Conservation (phyloP, 2,797 vertebrate genomes). For the Acanthopagrus latus region DNA sequence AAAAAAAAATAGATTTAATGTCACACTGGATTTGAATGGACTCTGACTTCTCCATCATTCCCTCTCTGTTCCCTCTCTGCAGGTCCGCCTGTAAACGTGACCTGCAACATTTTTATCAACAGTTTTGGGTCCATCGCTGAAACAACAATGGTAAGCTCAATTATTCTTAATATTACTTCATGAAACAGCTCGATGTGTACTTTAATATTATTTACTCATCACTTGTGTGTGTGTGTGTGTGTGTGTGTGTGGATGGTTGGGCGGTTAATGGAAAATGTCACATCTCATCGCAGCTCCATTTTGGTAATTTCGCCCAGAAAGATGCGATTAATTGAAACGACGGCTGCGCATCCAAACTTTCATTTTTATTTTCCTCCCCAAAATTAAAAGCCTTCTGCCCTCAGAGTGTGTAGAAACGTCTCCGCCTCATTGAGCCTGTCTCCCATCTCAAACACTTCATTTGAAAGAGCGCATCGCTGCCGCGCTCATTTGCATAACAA, state of each 20-base stretch:
- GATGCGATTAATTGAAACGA: slow-evolving; percentile 54
- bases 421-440: slow-evolving; percentile 60
- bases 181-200: background rate
- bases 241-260: slow-evolving; percentile 23
- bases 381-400: slow-evolving; percentile 44
- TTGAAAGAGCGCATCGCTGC: slow-evolving; percentile 44
- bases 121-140: slow-evolving; percentile 99
- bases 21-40: too few relatives aligned
- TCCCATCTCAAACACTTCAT: slow-evolving; percentile 53
- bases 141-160: slow-evolving; percentile 95
- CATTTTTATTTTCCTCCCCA: slow-evolving; percentile 34
- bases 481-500: slow-evolving; percentile 62
- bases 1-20: background rate
- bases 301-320: slow-evolving; percentile 35
- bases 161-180: slow-evolving; percentile 3
- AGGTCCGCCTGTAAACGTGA: slow-evolving; percentile 98
- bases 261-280: slow-evolving; percentile 52
- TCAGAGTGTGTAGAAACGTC: slow-evolving; percentile 43
- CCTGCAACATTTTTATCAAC: slow-evolving; percentile 99
- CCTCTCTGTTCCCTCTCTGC: slow-evolving; percentile 66
- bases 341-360: slow-evolving; percentile 22
- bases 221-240: slow-evolving; percentile 15
- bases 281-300: slow-evolving; percentile 23
- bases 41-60: slow-evolving; percentile 24
- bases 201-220: background rate